A percentile compares a stretch with the other conserved stretches of the same genome.
Evolutionary conservation across 2,797 vertebrate genomes (phyloP).

Genomic region (Pipistrellus kuhlii): DNA sequence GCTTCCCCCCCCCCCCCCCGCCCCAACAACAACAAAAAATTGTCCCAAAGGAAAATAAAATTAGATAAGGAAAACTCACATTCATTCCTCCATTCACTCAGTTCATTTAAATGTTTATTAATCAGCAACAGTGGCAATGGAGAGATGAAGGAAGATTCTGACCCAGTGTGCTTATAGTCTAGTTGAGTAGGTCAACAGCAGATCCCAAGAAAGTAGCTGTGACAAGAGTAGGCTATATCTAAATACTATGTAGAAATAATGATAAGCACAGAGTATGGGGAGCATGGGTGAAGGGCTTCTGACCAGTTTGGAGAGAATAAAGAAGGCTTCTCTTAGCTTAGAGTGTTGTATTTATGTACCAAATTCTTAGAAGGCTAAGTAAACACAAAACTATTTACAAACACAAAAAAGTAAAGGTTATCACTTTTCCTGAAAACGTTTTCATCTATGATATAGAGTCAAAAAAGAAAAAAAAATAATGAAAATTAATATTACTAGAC

Average conservation of each 20-base stretch:
- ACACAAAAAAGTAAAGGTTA: neutral
- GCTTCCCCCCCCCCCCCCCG: neutral
- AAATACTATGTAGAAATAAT: neutral
- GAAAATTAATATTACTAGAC: neutral
- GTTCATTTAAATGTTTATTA: neutral
- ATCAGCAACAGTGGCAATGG: no score
- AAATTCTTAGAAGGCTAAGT: neutral
- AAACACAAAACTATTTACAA: neutral
- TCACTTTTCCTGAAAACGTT: neutral
- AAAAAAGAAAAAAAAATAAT: neutral
- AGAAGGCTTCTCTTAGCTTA: neutral
- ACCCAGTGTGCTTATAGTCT: neutral
- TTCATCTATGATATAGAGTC: neutral
- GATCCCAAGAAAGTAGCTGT: neutral
- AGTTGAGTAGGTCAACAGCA: neutral
- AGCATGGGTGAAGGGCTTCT: neutral
- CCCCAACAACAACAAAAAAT: neutral
- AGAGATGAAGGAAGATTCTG: neutral
- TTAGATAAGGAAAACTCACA: constrained; percentile 4
- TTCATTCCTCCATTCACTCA: neutral
- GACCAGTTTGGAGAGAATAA: neutral
- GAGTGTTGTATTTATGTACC: neutral
- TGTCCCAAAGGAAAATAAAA: neutral
- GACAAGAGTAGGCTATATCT: neutral
- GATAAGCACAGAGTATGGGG: neutral